Percentiles rank a stretch among this genome's conserved stretches.
phyloP scores from a whole-genome alignment of 92 coral and sea anemone species.

The Pocillopora grandis region DNA sequence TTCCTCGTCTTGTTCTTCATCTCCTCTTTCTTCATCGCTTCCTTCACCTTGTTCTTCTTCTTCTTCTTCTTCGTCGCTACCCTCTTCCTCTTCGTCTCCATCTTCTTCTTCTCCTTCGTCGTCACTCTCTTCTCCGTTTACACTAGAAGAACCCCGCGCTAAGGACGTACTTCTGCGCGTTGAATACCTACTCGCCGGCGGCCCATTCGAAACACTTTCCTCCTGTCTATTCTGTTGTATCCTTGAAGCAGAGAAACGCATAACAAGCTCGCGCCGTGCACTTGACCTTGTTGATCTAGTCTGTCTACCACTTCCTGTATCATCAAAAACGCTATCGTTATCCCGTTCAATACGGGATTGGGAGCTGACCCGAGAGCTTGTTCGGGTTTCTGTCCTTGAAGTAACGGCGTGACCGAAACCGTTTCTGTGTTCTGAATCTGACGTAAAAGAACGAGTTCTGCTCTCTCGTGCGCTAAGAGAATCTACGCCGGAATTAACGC shows the following conservation, averaged over 20 bases:
- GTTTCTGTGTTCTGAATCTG: slow-evolving; percentile 18
- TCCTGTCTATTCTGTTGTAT: slow-evolving; percentile 18
- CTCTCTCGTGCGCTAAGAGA: slow-evolving; percentile 43
- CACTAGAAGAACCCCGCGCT: slow-evolving; percentile 36
- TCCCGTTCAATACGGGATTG: slow-evolving; percentile 36
- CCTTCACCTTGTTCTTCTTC: slow-evolving; percentile 62
- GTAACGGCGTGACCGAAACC: slow-evolving; percentile 17
- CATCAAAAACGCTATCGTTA: slow-evolving; percentile 41
- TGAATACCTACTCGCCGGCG: slow-evolving; percentile 71
- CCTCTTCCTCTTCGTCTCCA: slow-evolving; percentile 55
- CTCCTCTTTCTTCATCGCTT: slow-evolving; percentile 53
- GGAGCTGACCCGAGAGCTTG: slow-evolving; percentile 36
- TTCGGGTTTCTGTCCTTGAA: slow-evolving; percentile 52
- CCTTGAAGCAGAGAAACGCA: slow-evolving; percentile 47
- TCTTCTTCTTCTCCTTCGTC: slow-evolving; percentile 61
- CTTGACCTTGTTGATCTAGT: slow-evolving; percentile 52
- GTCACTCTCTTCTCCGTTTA: slow-evolving; percentile 55
- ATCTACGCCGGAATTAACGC: slow-evolving; percentile 40
- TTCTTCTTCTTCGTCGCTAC: slow-evolving; percentile 56
- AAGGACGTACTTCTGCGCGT: slow-evolving; percentile 81
- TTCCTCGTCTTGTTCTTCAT: slow-evolving; percentile 46
- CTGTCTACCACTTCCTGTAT: slow-evolving; percentile 33
- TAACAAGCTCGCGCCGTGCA: slow-evolving; percentile 56
- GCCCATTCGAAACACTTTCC: slow-evolving; percentile 43
- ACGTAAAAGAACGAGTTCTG: slow-evolving; percentile 38